Evolutionary conservation across 2,113 vertebrate species (phyloP).

Genomic region (Ranitomeya variabilis): DNA sequence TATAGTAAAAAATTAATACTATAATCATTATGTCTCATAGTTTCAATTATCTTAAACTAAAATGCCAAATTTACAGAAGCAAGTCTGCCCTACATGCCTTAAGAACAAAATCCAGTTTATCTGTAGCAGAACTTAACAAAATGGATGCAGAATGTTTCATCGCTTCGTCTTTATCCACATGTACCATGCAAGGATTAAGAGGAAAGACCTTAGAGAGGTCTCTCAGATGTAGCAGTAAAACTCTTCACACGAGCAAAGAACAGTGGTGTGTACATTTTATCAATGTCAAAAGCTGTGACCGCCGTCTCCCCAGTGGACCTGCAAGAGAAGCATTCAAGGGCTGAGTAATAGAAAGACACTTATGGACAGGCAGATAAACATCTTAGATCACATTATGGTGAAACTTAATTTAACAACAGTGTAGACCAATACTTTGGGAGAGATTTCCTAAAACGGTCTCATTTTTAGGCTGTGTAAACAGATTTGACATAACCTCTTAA

Average conservation of each 20-base stretch:
- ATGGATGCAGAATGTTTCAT: conserved; percentile 39
- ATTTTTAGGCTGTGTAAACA: too few relatives aligned
- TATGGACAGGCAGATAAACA: not conserved
- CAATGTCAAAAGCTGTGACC: conserved; percentile 90
- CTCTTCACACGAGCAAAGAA: conserved; percentile 95
- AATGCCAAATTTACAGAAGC: not conserved
- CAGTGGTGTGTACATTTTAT: conserved; percentile 95
- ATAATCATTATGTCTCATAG: too few relatives aligned
- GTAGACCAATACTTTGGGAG: too few relatives aligned
- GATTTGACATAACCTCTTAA: too few relatives aligned
- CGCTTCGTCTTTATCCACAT: conserved; percentile 46
- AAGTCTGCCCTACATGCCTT: not conserved
- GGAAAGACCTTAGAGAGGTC: conserved; percentile 81
- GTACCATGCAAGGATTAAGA: conserved; percentile 70
- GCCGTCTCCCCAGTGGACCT: conserved; percentile 93
- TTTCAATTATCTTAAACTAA: not conserved
- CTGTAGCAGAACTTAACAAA: conserved; percentile 10
- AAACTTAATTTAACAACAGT: too few relatives aligned
- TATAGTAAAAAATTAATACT: not conserved
- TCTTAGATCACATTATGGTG: not conserved
- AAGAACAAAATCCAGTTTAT: not conserved
- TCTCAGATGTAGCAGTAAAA: conserved; percentile 92
- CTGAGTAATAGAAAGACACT: not conserved
- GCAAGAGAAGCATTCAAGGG: conserved; percentile 50
- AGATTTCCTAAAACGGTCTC: too few relatives aligned